Evolutionary conservation across 1,140 invertebrate species (phyloP), one percentile per base, ranked within the genome.

Genomic region (Bursaphelenchus mucronatus): DNA sequence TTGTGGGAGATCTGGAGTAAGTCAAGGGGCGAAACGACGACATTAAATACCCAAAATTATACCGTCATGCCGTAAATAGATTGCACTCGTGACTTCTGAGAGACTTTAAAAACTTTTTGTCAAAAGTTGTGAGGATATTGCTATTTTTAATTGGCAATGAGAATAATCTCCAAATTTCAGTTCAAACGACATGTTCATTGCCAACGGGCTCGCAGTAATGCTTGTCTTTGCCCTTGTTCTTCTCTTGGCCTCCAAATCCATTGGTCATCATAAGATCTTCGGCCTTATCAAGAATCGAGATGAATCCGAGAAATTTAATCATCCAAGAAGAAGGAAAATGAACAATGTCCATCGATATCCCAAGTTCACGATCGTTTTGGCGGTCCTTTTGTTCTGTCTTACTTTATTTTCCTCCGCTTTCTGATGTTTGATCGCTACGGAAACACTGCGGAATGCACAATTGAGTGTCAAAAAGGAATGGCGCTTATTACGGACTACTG

Each of bases 351-450:
- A 17, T 39, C 74, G 71, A 15, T 51, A 72, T 11, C 63, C 65
- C 64, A 74, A 74, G 51, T 74, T 69, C 46, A 39, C 76, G 13
- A 44, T 74, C 43, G 63, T 74, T 17, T 44, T 76, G 21, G 55
- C 45, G 21, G 19, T 74, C 40, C 62, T 65, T 44, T 67, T 64
- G n/a, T 63, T 52, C 39, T 75, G 63, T 47, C 53, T 63, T 76
- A 75, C 58, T 74, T 76, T 58, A 57, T 67, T 15, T 75, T 70
- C 52, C 46, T 76, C n/a, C 74, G 70, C 9, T 74, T 65, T 21
- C 54, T 69, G n/a, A 21, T 75, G 30, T 65, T 55, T 58, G 62
- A 59, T 7, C 13, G 4, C 0, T 59, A 40, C 11, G 40, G 1
- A 11, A 30, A 50, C 1, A 50, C 40, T n/a, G 45, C 41, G 13